Evolutionary conservation across 2,888 invertebrate genomes (phyloP).

Genomic region (Plemyria rubiginata): DNA sequence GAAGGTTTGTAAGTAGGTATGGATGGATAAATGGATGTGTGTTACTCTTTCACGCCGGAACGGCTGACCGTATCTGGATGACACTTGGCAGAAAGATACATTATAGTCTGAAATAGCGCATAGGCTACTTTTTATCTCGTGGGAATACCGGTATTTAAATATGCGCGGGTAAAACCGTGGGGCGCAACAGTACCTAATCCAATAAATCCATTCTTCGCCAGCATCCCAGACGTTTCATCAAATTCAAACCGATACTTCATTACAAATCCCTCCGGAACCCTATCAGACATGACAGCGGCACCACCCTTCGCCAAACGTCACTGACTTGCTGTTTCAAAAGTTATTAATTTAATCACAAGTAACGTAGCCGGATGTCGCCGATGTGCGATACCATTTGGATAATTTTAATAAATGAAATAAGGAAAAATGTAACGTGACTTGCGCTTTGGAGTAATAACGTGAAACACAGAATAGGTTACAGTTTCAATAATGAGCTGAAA

Average conservation of each 20-base stretch:
- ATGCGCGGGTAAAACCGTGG: too few relatives aligned
- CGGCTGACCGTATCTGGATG: too few relatives aligned
- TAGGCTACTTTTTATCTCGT: too few relatives aligned
- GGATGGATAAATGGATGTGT: too few relatives aligned
- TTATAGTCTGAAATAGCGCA: too few relatives aligned
- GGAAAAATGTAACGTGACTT: conserved; percentile 33
- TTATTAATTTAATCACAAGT: conserved; percentile 58
- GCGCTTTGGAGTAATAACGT: background rate
- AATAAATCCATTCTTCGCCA: background rate
- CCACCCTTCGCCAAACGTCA: conserved; percentile 29
- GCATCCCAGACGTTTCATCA: conserved; percentile 13
- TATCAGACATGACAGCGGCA: conserved; percentile 23
- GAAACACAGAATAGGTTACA: background rate
- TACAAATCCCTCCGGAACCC: conserved; percentile 37
- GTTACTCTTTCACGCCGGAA: too few relatives aligned
- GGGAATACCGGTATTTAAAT: too few relatives aligned
- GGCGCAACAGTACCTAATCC: background rate
- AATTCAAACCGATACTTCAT: conserved; percentile 22
- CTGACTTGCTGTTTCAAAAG: conserved; percentile 41
- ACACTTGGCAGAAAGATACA: too few relatives aligned
- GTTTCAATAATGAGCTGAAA: too few relatives aligned
- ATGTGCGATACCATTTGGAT: conserved; percentile 43
- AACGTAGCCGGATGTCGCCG: conserved; percentile 49
- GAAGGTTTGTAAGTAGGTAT: too few relatives aligned
- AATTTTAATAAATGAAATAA: conserved; percentile 41